Conservation (phyloP, 2,888 invertebrate species). For the Limenitis camilla region DNA sequence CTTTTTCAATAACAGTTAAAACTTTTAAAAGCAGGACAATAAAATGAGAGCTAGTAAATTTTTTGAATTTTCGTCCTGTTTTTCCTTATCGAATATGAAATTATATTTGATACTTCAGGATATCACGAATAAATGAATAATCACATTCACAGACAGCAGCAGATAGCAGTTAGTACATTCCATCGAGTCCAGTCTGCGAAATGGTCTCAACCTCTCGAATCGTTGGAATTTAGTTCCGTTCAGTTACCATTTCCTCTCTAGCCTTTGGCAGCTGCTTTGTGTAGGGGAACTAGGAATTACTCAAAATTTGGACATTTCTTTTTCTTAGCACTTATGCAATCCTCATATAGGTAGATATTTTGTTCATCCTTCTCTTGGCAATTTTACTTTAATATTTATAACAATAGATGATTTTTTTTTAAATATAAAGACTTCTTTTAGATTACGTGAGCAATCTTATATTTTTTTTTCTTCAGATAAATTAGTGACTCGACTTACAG, state of each 20-base stretch:
- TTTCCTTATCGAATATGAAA: too few relatives aligned
- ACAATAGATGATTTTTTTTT: not conserved
- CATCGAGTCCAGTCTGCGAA: conserved; percentile 43
- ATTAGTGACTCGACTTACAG: too few relatives aligned
- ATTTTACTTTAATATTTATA: too few relatives aligned
- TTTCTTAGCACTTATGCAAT: not conserved
- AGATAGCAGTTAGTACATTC: conserved; percentile 36
- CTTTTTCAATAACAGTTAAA: too few relatives aligned
- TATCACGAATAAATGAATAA: conserved; percentile 2
- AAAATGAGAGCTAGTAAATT: too few relatives aligned
- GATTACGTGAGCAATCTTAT: too few relatives aligned
- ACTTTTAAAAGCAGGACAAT: too few relatives aligned
- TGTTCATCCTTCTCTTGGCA: too few relatives aligned
- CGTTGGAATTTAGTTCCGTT: conserved; percentile 71
- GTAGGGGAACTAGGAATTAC: conserved; percentile 32
- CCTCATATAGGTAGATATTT: too few relatives aligned
- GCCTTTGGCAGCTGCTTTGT: conserved; percentile 65
- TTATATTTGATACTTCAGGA: not conserved
- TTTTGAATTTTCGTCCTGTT: too few relatives aligned
- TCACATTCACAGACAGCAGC: not conserved
- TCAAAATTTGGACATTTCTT: not conserved
- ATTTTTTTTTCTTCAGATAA: too few relatives aligned
- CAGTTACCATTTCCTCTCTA: conserved; percentile 67
- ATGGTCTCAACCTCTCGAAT: conserved; percentile 36
- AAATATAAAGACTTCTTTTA: not conserved